Evolutionary conservation across 2,113 vertebrate genomes (phyloP).

Genomic region (Pungitius pungitius): DNA sequence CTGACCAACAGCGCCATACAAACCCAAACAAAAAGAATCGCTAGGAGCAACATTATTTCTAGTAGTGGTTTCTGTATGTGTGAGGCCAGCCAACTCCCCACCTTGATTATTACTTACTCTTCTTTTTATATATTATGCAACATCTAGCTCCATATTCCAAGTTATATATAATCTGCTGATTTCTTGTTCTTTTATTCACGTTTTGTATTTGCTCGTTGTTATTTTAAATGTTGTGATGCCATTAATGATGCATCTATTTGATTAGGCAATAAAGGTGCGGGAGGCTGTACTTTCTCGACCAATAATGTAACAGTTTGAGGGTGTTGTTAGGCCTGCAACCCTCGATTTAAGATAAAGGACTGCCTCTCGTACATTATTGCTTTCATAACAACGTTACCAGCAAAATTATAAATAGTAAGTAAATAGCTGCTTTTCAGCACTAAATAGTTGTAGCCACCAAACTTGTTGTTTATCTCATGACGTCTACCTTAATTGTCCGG

Average conservation of each 20-base stretch:
- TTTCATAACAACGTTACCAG: too few relatives aligned
- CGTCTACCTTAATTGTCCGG: too few relatives aligned
- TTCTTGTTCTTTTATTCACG: background rate
- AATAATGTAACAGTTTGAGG: too few relatives aligned
- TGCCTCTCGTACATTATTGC: too few relatives aligned
- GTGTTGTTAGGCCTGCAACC: too few relatives aligned
- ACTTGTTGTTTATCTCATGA: too few relatives aligned
- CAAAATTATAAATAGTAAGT: too few relatives aligned
- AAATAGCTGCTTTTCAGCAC: too few relatives aligned
- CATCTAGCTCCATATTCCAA: background rate
- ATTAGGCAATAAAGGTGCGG: too few relatives aligned
- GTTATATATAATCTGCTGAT: background rate
- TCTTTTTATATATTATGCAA: background rate
- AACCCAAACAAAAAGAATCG: background rate
- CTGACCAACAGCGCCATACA: conserved; percentile 8
- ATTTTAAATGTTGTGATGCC: background rate
- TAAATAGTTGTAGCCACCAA: too few relatives aligned
- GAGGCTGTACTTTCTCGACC: too few relatives aligned
- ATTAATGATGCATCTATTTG: background rate
- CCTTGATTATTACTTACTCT: background rate
- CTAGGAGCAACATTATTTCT: background rate
- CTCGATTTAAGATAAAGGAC: too few relatives aligned
- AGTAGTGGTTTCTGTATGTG: background rate
- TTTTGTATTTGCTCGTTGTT: background rate
- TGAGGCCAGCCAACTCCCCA: background rate